Percentiles rank a stretch among this genome's conserved stretches.
Conservation (phyloP, 2,888 invertebrate species). For the Vannuccia rotundouncinata region DNA sequence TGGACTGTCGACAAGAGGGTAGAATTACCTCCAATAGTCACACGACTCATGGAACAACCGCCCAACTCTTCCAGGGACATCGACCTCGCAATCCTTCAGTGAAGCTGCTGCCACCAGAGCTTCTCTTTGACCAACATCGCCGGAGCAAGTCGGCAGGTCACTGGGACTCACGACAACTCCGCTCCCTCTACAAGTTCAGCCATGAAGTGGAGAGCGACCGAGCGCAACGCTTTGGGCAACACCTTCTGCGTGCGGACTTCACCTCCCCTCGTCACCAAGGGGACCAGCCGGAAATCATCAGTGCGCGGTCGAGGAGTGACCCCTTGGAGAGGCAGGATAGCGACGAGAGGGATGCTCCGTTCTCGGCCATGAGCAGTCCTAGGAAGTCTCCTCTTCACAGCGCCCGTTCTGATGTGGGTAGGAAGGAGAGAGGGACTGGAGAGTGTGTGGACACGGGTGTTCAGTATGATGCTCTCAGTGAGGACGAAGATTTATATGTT, state of each 20-base stretch:
- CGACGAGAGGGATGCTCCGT: background rate
- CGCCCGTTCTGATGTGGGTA: background rate
- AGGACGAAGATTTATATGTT: background rate
- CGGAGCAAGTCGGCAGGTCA: background rate
- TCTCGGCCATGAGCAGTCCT: background rate
- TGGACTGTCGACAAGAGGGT: background rate
- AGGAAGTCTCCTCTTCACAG: background rate
- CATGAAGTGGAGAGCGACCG: background rate
- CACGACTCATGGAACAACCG: no score
- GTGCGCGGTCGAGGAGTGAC: background rate
- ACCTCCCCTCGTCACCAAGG: background rate
- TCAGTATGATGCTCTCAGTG: constrained; percentile 3
- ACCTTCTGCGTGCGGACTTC: background rate
- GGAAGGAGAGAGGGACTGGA: background rate
- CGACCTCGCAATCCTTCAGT: background rate
- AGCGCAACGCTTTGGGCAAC: background rate
- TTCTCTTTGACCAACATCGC: background rate
- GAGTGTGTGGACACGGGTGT: background rate
- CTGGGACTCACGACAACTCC: background rate
- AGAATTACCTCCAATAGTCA: background rate
- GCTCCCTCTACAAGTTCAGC: background rate
- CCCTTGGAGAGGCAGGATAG: background rate
- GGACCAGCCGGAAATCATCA: background rate
- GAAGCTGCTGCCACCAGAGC: background rate
- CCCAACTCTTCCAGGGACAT: background rate